Evolutionary conservation across 2,888 invertebrate genomes (phyloP).

Genomic region (Idaea biselata): DNA sequence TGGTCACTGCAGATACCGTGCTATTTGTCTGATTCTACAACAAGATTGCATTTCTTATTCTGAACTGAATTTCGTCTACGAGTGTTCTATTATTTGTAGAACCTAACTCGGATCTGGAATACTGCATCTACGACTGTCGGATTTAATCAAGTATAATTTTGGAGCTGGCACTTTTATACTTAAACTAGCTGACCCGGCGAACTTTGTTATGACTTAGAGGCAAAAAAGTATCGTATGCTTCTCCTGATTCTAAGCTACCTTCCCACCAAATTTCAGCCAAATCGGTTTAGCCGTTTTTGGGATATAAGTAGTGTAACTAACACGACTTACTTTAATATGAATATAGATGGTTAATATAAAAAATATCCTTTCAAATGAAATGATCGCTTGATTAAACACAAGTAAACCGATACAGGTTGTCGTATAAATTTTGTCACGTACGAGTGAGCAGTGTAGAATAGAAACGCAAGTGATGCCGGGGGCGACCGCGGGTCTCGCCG

Average conservation of each 20-base stretch:
- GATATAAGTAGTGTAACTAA: too few species aligned
- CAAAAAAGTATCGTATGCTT: too few species aligned
- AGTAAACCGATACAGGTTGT: constrained; percentile 47
- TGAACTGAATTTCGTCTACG: constrained; percentile 44
- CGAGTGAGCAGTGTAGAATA: constrained; percentile 54
- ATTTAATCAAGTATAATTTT: neutral
- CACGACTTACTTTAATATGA: too few species aligned
- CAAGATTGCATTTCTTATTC: constrained; percentile 75
- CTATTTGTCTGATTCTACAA: constrained; percentile 73
- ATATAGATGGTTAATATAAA: neutral
- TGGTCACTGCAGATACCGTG: constrained; percentile 66
- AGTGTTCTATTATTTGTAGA: constrained; percentile 31
- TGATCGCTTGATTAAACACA: constrained; percentile 27
- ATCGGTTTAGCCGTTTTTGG: too few species aligned
- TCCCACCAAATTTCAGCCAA: too few species aligned
- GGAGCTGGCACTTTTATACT: neutral
- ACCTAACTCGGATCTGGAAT: constrained; percentile 20
- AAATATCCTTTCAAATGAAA: constrained; percentile 11
- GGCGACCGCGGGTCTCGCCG: constrained; percentile 50
- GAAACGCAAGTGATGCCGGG: constrained; percentile 54
- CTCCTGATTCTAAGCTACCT: too few species aligned
- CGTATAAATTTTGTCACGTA: constrained; percentile 60
- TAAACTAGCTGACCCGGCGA: too few species aligned
- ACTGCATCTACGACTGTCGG: constrained; percentile 7
- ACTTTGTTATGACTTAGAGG: too few species aligned